Conservation (phyloP, 2,797 vertebrate species). For the Sebastes oblongus region DNA sequence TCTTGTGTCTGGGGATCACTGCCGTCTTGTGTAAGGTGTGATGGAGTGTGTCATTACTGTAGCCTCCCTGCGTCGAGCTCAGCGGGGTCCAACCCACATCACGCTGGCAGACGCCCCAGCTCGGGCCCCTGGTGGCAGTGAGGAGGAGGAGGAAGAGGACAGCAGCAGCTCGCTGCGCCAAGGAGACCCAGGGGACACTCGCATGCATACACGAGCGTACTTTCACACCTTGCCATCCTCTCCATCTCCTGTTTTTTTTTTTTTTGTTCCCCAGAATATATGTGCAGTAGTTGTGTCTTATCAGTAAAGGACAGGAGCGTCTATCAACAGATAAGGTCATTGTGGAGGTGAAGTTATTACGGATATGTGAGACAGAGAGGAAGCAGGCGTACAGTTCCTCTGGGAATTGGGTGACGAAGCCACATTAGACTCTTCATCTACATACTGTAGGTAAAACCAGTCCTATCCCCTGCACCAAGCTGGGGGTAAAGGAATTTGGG, state of each 20-base stretch:
- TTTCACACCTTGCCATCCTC: slow-evolving; percentile 3
- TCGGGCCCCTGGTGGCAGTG: slow-evolving; percentile 24
- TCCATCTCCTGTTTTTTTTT: not conserved
- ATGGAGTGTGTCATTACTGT: slow-evolving; percentile 67
- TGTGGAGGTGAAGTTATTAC: slow-evolving; percentile 70
- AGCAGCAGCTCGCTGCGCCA: slow-evolving; percentile 30
- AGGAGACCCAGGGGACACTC: slow-evolving; percentile 57
- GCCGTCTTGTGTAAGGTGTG: slow-evolving; percentile 42
- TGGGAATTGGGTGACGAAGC: slow-evolving; percentile 57
- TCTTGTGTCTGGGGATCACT: slow-evolving; percentile 6
- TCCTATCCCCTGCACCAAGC: slow-evolving; percentile 9
- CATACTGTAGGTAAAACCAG: slow-evolving; percentile 54
- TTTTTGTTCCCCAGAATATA: not conserved
- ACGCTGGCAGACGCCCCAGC: slow-evolving; percentile 16
- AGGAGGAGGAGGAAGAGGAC: not conserved
- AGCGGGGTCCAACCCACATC: slow-evolving; percentile 33
- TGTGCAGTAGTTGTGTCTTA: slow-evolving; percentile 46
- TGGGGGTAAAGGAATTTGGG: slow-evolving; percentile 62
- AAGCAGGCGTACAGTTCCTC: slow-evolving; percentile 31
- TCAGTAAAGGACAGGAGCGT: slow-evolving; percentile 52
- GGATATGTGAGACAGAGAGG: slow-evolving; percentile 50
- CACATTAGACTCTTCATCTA: slow-evolving; percentile 65
- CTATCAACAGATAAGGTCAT: slow-evolving; percentile 68
- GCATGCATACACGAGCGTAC: not conserved
- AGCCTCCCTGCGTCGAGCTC: slow-evolving; percentile 35